Evolutionary conservation across 2,797 vertebrate species (phyloP).

Genomic region (Harpagifer antarcticus): DNA sequence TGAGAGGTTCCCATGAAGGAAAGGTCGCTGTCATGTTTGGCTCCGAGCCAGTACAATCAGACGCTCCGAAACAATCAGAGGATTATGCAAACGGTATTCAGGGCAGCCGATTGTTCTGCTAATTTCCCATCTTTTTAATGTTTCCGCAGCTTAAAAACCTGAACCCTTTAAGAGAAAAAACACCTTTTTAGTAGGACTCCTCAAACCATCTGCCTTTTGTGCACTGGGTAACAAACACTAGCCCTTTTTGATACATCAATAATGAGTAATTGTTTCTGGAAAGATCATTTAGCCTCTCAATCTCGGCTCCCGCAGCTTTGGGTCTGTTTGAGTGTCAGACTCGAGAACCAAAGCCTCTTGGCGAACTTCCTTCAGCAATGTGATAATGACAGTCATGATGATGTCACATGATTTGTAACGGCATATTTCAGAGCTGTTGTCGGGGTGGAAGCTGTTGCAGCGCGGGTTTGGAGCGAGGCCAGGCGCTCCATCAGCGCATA

Average conservation of each 20-base stretch:
- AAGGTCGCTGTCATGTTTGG: constrained; percentile 75
- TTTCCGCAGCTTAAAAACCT: constrained; percentile 1
- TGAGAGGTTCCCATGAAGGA: constrained; percentile 58
- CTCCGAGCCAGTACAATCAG: constrained; percentile 65
- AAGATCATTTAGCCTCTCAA: constrained; percentile 10
- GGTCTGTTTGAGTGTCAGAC: neutral
- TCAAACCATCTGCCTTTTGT: neutral
- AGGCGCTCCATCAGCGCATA: constrained; percentile 28
- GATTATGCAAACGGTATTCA: constrained; percentile 38
- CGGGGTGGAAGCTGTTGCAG: constrained; percentile 43
- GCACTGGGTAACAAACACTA: neutral
- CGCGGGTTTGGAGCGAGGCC: constrained; percentile 42
- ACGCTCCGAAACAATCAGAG: constrained; percentile 40
- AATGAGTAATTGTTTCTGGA: constrained; percentile 18
- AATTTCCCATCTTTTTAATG: neutral
- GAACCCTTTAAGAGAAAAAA: neutral
- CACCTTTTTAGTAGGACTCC: neutral
- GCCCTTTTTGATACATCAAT: neutral
- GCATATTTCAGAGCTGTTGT: constrained; percentile 60
- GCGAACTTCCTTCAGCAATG: constrained; percentile 45
- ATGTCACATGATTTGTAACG: no score
- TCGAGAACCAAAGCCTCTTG: constrained; percentile 6
- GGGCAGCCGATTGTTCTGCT: constrained; percentile 8
- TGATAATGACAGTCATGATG: no score
- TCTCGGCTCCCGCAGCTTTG: neutral